Evolutionary conservation across 2,888 invertebrate species (phyloP), one percentile per base, ranked within the genome.

Genomic region (Gerris lacustris): DNA sequence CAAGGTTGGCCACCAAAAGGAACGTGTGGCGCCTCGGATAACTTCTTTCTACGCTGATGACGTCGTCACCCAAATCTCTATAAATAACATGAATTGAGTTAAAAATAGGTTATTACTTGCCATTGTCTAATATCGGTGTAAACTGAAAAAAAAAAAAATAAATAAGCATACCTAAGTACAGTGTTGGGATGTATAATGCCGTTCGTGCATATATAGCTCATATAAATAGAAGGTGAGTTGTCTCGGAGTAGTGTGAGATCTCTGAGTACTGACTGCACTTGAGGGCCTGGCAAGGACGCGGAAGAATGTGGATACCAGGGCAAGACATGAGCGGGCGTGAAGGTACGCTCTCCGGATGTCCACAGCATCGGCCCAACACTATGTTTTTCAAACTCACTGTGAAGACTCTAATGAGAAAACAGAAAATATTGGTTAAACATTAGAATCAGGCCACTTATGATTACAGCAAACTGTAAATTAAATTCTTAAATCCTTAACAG

Each of bases 21-120:
- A 88, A 91, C 0, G 90, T 86, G 77, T 90, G 88, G 72, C 90
- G 84, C 17, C 92, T 84, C 0, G 92, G 92, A 80, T 88, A 92
- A 84, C 88, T 88, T 67, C 92, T 83, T 78, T 92, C 91, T 67
- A 88, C 80, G 18, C 91, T 85, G 5, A 92, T 81, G 67, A 92
- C 83, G 71, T 85, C 78, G 77, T 88, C 86, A 63, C 84, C 82
- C 44, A 85, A 84, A 77, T 86, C 84, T 72, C 88, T 81, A 71
- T 5, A 75, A 73, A 31, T 31, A 31, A 31, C 31, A 31, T 31
- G 4, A 31, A 31, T 31, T 31, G 4, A 2, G 31, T 31, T 31
- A 31, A 31, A 31, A 31, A 31, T 31, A 31, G 31, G 31, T 31
- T 31, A 31, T 31, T 31, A 4, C 4, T 31, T 31, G 31, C 31